These are phyloP conservation scores for Propithecus coquereli DNA, from an alignment of 2,113 vertebrate species.

Conservation along the genomic window DNA sequence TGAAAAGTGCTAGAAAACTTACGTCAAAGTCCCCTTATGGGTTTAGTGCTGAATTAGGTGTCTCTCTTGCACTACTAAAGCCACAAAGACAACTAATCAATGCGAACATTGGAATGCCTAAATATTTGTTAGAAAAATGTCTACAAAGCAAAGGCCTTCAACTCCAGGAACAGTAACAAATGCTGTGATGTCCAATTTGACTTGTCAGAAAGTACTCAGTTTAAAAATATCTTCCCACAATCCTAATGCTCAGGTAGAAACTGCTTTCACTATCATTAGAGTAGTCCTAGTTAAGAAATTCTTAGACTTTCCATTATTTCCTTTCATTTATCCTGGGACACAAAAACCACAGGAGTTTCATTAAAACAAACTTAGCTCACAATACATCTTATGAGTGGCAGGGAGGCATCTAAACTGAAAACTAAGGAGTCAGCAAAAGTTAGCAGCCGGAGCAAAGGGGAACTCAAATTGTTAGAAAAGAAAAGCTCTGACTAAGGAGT, in stretches of 20 bases:
- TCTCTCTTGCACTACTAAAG: slow-evolving; percentile 29
- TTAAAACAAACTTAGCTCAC: slow-evolving; percentile 42
- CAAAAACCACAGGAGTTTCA: slow-evolving; percentile 30
- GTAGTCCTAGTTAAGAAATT: not conserved
- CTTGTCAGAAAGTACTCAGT: not conserved
- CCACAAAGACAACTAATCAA: slow-evolving; percentile 47
- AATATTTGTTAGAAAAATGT: slow-evolving; percentile 76
- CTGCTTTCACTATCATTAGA: not conserved
- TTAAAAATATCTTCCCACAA: not conserved
- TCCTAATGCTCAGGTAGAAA: not conserved
- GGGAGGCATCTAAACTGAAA: not conserved
- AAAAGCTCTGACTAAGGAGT: not conserved
- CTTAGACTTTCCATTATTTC: not conserved
- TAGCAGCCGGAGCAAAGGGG: not conserved
- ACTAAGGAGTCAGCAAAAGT: slow-evolving; percentile 2
- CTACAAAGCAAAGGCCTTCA: slow-evolving; percentile 55
- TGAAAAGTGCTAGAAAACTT: slow-evolving; percentile 40
- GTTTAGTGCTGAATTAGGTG: slow-evolving; percentile 58
- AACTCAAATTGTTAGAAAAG: slow-evolving; percentile 18
- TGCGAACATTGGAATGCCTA: slow-evolving; percentile 70
- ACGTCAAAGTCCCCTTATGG: slow-evolving; percentile 17
- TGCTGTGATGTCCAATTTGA: slow-evolving; percentile 40
- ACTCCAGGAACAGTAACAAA: slow-evolving; percentile 44
- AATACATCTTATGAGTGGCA: not conserved
- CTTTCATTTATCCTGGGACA: slow-evolving; percentile 40